Evolutionary conservation across 2,113 vertebrate genomes (phyloP), one percentile per base, ranked within the genome.

Genomic region (Tragulus kanchil): DNA sequence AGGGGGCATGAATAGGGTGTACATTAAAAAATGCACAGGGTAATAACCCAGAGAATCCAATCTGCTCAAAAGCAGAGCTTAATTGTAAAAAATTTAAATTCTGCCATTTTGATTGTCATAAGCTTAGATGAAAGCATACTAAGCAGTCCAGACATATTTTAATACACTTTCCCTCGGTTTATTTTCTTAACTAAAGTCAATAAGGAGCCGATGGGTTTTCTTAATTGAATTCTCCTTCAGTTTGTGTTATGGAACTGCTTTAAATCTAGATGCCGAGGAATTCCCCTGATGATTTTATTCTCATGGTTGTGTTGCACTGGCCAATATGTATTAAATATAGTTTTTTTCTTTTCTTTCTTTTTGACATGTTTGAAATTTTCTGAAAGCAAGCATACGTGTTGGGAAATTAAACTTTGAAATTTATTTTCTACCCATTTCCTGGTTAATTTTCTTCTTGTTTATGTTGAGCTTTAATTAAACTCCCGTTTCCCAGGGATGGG

Each of bases 151-250:
- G 98, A 54, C 64, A 97, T 75, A 97, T 94, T 85, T 96, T 96
- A 90, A 95, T 93, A 95, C 8, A 93, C 3, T 89, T 97, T 96
- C 69, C 93, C 97, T 85, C 54, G 82, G 95, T 98, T 93, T 78
- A 96, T 97, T 98, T 97, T 96, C 98, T 97, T 98, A 97, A 95
- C 96, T 93, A 89, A 96, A 98, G 98, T 98, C 95, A 98, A 94
- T 52, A 95, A 89, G 84, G 67, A 98, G 88, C 64, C 97, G 94
- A 96, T 86, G 88, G 95, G 96, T 93, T 95, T 89, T 87, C 97
- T 94, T 88, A 61, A 89, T 45, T 97, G 97, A 97, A 98, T 98
- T 98, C 96, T 48, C 65, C 42, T 59, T 96, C 95, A 42, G 82
- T 96, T 87, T 11, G 19, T 85, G 95, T 96, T 97, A 97, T 42